A percentile compares a stretch with the other conserved stretches of the same genome.
These are phyloP conservation scores for Sinentomon sp. DNA, from an alignment of 2,888 invertebrate species.

Conservation along the genomic window DNA sequence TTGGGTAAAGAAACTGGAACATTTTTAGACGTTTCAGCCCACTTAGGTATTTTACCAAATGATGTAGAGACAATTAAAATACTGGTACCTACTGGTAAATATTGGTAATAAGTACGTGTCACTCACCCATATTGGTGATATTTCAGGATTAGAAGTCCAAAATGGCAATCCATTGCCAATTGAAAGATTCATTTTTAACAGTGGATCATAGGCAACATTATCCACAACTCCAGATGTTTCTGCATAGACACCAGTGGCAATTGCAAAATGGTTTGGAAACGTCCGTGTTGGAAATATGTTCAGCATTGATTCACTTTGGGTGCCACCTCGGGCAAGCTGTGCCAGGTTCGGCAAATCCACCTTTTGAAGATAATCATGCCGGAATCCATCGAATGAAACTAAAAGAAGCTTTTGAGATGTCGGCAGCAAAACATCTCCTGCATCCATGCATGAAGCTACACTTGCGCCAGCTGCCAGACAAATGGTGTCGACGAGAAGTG, in stretches of 20 bases:
- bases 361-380: slow-evolving; percentile 33
- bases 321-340: slow-evolving; percentile 27
- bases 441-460: too few species aligned
- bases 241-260: slow-evolving; percentile 37
- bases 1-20: too few species aligned
- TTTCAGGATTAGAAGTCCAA: slow-evolving; percentile 12
- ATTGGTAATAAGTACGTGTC: too few species aligned
- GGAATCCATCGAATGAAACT: slow-evolving; percentile 40
- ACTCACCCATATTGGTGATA: slow-evolving; percentile 15
- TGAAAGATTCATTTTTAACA: slow-evolving; percentile 14
- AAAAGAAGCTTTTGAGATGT: too few species aligned
- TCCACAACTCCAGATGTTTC: slow-evolving; percentile 39
- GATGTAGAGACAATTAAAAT: too few species aligned
- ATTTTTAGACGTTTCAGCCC: too few species aligned
- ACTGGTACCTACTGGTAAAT: too few species aligned
- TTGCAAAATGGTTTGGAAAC: slow-evolving; percentile 41
- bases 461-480: too few species aligned
- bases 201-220: slow-evolving; percentile 29
- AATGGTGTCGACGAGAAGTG: too few species aligned
- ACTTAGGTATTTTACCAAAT: too few species aligned
- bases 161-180: slow-evolving; percentile 10
- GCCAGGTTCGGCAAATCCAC: slow-evolving; percentile 30
- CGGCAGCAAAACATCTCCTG: too few species aligned
- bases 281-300: slow-evolving; percentile 41
- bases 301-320: slow-evolving; percentile 28